These are phyloP conservation scores for Herpetotheres cachinnans DNA, from an alignment of 2,113 vertebrate species.

Conservation along the genomic window DNA sequence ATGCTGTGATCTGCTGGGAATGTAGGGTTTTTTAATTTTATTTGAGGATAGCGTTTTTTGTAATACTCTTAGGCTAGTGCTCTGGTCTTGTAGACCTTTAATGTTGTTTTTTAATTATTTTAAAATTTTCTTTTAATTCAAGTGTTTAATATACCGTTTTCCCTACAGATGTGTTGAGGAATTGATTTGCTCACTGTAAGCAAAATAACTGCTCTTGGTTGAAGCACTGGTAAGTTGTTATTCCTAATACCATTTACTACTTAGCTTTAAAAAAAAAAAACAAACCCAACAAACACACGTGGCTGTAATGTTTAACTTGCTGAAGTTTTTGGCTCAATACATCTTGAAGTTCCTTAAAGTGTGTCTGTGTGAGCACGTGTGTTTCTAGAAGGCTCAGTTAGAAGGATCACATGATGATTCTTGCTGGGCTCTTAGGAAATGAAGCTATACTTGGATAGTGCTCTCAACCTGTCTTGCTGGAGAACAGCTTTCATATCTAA, in stretches of 20 bases:
- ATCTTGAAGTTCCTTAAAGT: not conserved
- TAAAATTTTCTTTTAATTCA: not conserved
- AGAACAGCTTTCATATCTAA: not conserved
- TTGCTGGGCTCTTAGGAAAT: not conserved
- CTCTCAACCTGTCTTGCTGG: not conserved
- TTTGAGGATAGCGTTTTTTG: not conserved
- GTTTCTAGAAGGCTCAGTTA: not conserved
- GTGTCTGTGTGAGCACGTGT: not conserved
- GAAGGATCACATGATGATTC: not conserved
- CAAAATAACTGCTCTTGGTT: slow-evolving; percentile 51
- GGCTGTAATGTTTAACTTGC: not conserved
- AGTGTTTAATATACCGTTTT: slow-evolving; percentile 45
- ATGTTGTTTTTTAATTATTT: not conserved
- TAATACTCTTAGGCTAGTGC: not conserved
- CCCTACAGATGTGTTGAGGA: slow-evolving; percentile 55
- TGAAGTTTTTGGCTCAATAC: not conserved
- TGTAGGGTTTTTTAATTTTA: not conserved
- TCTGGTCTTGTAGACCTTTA: not conserved
- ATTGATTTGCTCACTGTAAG: slow-evolving; percentile 39
- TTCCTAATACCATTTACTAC: slow-evolving; percentile 15
- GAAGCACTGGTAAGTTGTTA: slow-evolving; percentile 73
- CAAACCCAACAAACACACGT: not conserved
- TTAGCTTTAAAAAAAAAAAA: not conserved
- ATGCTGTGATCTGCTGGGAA: not conserved
- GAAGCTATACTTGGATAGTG: not conserved